Evolutionary conservation across 2,888 invertebrate species (phyloP).

Genomic region (Lydus trimaculatus): DNA sequence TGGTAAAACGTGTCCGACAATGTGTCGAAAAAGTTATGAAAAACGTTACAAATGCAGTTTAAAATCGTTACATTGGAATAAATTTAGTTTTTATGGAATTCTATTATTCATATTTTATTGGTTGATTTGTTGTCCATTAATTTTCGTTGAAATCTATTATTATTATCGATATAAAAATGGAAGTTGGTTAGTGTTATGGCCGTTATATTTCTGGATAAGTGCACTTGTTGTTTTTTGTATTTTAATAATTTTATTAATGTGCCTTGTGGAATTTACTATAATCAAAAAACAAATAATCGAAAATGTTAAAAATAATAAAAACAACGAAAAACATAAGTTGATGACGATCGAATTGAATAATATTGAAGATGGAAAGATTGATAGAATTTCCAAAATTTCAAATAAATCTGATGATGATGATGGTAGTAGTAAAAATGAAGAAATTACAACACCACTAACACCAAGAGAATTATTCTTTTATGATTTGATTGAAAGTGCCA

Average conservation of each 20-base stretch:
- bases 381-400: not conserved
- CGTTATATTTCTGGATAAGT: conserved; percentile 37
- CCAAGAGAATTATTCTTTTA: conserved; percentile 60
- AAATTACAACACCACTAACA: conserved; percentile 45
- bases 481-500: conserved; percentile 55
- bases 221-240: conserved; percentile 45
- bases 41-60: conserved; percentile 33
- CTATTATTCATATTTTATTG: conserved; percentile 54
- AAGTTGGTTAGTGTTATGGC: conserved; percentile 35
- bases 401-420: not conserved
- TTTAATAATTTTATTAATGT: conserved; percentile 45
- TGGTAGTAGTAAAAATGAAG: not conserved
- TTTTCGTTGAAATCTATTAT: conserved; percentile 42
- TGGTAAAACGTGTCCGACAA: conserved; percentile 7
- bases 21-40: conserved; percentile 16
- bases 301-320: not conserved
- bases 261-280: conserved; percentile 40
- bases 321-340: not conserved
- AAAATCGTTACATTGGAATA: conserved; percentile 45
- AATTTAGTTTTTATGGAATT: conserved; percentile 39
- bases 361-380: conserved; percentile 15
- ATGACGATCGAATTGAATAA: conserved; percentile 15
- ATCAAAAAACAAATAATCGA: conserved; percentile 2
- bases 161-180: conserved; percentile 19
- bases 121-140: conserved; percentile 54